Percentiles rank a stretch among this genome's conserved stretches.
phyloP scores from a whole-genome alignment of 2,888 invertebrate species.

The Erebia palarica region DNA sequence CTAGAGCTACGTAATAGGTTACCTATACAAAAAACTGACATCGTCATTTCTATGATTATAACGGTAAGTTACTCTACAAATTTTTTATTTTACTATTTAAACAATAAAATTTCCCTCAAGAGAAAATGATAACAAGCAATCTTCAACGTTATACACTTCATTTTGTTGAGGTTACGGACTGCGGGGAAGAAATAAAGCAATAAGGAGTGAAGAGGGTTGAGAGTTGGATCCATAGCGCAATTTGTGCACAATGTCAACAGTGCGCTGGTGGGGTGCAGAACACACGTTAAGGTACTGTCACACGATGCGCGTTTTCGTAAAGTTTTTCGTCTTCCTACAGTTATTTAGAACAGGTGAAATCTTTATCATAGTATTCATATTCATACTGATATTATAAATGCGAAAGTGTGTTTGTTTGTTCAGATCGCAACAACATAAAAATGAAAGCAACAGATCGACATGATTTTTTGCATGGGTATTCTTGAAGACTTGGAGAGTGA shows the following conservation, averaged over 20 bases:
- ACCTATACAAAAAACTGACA: too few relatives aligned
- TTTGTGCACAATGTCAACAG: slow-evolving; percentile 47
- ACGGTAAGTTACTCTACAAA: too few relatives aligned
- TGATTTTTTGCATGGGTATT: too few relatives aligned
- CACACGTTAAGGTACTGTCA: slow-evolving; percentile 7
- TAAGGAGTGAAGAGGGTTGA: slow-evolving; percentile 32
- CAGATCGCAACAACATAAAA: too few relatives aligned
- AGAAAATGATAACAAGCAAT: slow-evolving; percentile 20
- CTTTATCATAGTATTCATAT: too few relatives aligned
- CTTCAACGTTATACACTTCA: slow-evolving; percentile 15
- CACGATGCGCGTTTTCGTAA: neutral
- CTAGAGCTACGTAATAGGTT: too few relatives aligned
- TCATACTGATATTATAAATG: too few relatives aligned
- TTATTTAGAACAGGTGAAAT: too few relatives aligned
- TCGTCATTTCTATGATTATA: neutral
- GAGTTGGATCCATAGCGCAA: slow-evolving; percentile 25
- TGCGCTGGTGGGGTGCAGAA: slow-evolving; percentile 40
- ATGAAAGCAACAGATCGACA: too few relatives aligned
- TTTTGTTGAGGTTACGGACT: slow-evolving; percentile 7
- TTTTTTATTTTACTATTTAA: neutral
- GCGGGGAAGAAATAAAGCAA: slow-evolving; percentile 26
- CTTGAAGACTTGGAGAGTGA: too few relatives aligned
- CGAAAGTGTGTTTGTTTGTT: too few relatives aligned
- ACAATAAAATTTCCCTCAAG: slow-evolving; percentile 3
- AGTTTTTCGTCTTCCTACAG: neutral